A percentile compares a stretch with the other conserved stretches of the same genome.
These are phyloP conservation scores for Caenorhabditis afra DNA, from an alignment of 2,888 invertebrate genomes.

Conservation along the genomic window DNA sequence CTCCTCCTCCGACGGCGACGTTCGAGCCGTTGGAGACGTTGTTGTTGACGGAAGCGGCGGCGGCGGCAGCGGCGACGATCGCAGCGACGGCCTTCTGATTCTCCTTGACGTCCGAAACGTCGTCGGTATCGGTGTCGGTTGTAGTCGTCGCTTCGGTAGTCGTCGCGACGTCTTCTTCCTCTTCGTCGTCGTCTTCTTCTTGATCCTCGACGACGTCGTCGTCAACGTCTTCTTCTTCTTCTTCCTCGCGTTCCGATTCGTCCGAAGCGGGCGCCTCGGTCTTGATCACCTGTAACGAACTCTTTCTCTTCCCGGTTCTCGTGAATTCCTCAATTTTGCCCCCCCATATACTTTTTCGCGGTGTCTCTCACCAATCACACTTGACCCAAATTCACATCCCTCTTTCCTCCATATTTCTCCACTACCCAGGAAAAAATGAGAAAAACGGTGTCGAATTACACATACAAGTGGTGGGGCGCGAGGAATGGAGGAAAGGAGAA, in stretches of 20 bases:
- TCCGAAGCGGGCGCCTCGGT: constrained; percentile 10
- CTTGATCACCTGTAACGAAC: constrained; percentile 41
- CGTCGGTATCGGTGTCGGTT: too few relatives aligned
- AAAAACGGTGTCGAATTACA: too few relatives aligned
- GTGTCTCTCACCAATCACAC: too few relatives aligned
- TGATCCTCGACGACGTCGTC: neutral
- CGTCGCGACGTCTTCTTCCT: constrained; percentile 25
- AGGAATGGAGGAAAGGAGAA: too few relatives aligned
- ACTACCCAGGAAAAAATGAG: too few relatives aligned
- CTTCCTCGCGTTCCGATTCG: constrained; percentile 12
- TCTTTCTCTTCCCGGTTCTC: neutral
- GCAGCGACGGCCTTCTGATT: neutral
- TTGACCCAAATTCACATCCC: too few relatives aligned
- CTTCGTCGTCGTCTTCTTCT: constrained; percentile 1
- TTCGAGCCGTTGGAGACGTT: neutral
- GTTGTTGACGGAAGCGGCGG: neutral
- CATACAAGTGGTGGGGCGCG: too few relatives aligned
- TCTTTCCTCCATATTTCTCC: too few relatives aligned
- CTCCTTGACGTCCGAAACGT: constrained; percentile 22
- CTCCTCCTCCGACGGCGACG: neutral
- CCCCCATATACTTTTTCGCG: too few relatives aligned
- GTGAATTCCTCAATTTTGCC: neutral
- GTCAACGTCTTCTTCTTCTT: constrained; percentile 13
- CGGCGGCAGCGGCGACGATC: neutral
- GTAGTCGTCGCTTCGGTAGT: constrained; percentile 12